Conservation (phyloP, 1,140 invertebrate species). For the Sminthurides bifidus region DNA sequence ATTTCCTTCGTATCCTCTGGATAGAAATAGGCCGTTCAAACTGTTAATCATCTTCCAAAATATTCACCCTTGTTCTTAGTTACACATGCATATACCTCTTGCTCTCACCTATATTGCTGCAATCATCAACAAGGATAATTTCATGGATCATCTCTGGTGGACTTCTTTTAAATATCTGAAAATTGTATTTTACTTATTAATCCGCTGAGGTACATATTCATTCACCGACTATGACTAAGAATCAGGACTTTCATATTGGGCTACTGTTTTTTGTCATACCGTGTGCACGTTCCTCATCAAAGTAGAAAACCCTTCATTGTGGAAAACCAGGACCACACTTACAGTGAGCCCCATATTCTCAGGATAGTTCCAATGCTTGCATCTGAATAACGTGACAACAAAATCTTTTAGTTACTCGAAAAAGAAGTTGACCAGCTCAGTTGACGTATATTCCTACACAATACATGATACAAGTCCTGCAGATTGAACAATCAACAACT, state of each 20-base stretch:
- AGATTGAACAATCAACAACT: background rate
- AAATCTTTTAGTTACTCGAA: too few species aligned
- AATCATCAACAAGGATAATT: conserved; percentile 96
- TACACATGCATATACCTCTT: too few species aligned
- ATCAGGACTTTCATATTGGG: too few species aligned
- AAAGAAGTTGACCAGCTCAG: conserved; percentile 30
- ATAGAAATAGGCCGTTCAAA: too few species aligned
- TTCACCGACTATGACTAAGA: too few species aligned
- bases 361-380: conserved; percentile 93
- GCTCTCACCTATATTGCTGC: conserved; percentile 57
- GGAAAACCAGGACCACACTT: conserved; percentile 91
- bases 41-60: conserved; percentile 36
- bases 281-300: conserved; percentile 70
- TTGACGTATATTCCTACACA: conserved; percentile 1
- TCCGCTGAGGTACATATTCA: too few species aligned
- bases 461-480: background rate
- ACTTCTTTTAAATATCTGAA: conserved; percentile 70
- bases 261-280: too few species aligned
- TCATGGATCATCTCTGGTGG: conserved; percentile 83
- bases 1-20: conserved; percentile 78
- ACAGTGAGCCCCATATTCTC: conserved; percentile 64
- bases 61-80: conserved; percentile 29
- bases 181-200: conserved; percentile 36
- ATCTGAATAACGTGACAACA: conserved; percentile 37
- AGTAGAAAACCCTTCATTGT: conserved; percentile 95